Evolutionary conservation across 2,113 vertebrate species (phyloP).

Genomic region (Perca schrenkii): DNA sequence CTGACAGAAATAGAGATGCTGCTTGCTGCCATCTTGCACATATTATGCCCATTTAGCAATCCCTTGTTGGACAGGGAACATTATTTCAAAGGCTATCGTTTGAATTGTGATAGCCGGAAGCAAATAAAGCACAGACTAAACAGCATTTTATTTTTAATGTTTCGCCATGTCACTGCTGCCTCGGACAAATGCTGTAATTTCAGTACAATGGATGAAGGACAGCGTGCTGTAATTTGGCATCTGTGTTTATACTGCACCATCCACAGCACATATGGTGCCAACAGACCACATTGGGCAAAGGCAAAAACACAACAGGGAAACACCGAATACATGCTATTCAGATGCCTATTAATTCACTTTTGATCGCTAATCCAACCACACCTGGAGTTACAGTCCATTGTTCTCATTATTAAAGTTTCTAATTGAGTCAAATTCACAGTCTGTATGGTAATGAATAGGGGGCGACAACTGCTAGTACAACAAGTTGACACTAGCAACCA

Average conservation of each 20-base stretch:
- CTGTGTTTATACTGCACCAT: constrained; percentile 45
- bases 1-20: constrained; percentile 54
- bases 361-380: constrained; percentile 20
- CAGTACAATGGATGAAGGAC: constrained; percentile 53
- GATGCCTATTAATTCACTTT: neutral
- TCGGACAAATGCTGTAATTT: constrained; percentile 36
- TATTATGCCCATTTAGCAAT: constrained; percentile 64
- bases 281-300: constrained; percentile 41
- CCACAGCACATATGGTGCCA: constrained; percentile 39
- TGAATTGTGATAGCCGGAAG: constrained; percentile 36
- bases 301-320: constrained; percentile 24
- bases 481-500: neutral
- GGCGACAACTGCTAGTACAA: neutral
- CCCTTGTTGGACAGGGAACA: constrained; percentile 39
- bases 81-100: constrained; percentile 54
- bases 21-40: constrained; percentile 56
- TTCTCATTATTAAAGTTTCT: constrained; percentile 15
- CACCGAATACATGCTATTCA: constrained; percentile 29
- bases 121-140: constrained; percentile 52
- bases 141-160: constrained; percentile 37
- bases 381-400: constrained; percentile 40
- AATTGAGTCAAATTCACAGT: constrained; percentile 22
- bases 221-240: constrained; percentile 53
- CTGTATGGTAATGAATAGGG: neutral
- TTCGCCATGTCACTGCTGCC: constrained; percentile 13